Conservation (phyloP, 2,113 vertebrate species). For the Chaetodon auriga region DNA sequence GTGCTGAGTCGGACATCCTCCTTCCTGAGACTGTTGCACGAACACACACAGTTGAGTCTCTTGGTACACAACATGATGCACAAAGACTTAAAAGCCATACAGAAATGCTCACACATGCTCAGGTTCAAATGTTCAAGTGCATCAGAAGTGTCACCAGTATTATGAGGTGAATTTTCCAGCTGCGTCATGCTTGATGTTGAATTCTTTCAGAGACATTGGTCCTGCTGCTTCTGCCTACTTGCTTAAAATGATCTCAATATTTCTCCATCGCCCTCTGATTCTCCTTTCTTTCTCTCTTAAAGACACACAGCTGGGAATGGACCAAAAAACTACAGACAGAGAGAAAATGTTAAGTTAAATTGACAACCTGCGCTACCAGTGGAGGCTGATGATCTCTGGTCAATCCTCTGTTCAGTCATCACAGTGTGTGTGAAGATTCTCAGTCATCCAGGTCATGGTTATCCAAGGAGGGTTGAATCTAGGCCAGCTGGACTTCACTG, state of each 20-base stretch:
- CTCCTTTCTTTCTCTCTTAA: background rate
- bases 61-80: background rate
- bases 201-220: conserved; percentile 6
- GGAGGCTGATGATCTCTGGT: background rate
- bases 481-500: too few species aligned
- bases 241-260: background rate
- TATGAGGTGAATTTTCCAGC: background rate
- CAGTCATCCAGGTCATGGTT: too few species aligned
- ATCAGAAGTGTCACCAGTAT: background rate
- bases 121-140: conserved; percentile 2
- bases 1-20: conserved; percentile 51
- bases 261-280: background rate
- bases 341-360: background rate
- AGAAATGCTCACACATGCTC: conserved; percentile 19
- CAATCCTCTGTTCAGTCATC: too few species aligned
- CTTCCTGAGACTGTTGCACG: conserved; percentile 5
- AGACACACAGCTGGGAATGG: background rate
- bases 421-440: too few species aligned
- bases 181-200: conserved; percentile 1
- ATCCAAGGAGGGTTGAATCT: too few species aligned
- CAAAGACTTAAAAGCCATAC: background rate
- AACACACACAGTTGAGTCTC: background rate
- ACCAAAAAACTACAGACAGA: background rate
- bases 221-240: conserved; percentile 16
- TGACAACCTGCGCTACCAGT: background rate